Conservation (phyloP, 2,888 invertebrate species). For the Peribatodes rhomboidaria region DNA sequence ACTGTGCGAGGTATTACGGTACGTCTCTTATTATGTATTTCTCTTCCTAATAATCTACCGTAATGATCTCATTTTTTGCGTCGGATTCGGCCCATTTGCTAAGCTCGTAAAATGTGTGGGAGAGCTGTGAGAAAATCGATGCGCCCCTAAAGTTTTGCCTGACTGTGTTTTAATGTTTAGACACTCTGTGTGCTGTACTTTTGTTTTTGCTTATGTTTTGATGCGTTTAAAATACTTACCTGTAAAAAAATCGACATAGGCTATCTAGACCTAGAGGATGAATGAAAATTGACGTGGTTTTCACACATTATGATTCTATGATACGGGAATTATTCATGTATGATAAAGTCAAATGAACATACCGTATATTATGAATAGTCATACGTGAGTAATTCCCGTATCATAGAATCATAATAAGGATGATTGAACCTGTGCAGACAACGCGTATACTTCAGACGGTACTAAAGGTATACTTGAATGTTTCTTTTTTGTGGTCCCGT, state of each 20-base stretch:
- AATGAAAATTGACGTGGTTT: too few relatives aligned
- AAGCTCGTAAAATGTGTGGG: conserved; percentile 39
- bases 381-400: too few relatives aligned
- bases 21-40: conserved; percentile 43
- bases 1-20: conserved; percentile 27
- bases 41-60: conserved; percentile 41
- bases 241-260: not conserved
- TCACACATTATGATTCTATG: too few relatives aligned
- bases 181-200: not conserved
- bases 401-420: too few relatives aligned
- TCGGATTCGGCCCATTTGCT: conserved; percentile 40
- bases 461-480: too few relatives aligned
- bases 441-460: too few relatives aligned
- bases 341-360: too few relatives aligned
- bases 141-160: conserved; percentile 24
- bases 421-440: too few relatives aligned
- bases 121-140: conserved; percentile 32
- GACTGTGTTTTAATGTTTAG: not conserved
- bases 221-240: not conserved
- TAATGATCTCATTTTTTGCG: conserved; percentile 44
- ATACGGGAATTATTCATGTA: too few relatives aligned
- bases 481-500: too few relatives aligned
- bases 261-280: not conserved
- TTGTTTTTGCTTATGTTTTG: conserved; percentile 1
- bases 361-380: too few relatives aligned